Evolutionary conservation across 1,140 invertebrate genomes (phyloP).

Genomic region (Aphis gossypii): DNA sequence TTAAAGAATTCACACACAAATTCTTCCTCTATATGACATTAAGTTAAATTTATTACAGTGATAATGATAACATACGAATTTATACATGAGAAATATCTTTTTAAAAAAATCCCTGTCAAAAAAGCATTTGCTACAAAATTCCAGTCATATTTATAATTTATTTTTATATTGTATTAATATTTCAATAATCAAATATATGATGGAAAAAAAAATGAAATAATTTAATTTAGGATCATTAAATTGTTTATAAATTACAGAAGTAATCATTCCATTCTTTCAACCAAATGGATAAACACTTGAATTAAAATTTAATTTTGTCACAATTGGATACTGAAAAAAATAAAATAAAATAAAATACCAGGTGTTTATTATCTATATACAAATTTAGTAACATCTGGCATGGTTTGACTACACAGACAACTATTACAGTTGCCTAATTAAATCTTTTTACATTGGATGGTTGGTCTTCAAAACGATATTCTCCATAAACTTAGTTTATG

Average conservation of each 20-base stretch:
- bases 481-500: not conserved
- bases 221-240: not conserved
- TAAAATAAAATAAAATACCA: not conserved
- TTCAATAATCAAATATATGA: not conserved
- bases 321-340: not conserved
- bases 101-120: not conserved
- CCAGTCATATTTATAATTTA: not conserved
- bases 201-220: not conserved
- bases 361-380: not conserved
- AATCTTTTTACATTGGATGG: not conserved
- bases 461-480: not conserved
- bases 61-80: not conserved
- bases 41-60: not conserved
- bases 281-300: not conserved
- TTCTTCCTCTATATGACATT: not conserved
- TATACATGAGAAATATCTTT: not conserved
- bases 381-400: not conserved
- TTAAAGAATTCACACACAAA: no score
- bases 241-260: not conserved
- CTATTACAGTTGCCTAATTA: not conserved
- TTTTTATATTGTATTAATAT: not conserved
- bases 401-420: not conserved
- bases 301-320: constrained; percentile 2
- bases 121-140: not conserved
- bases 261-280: not conserved